Conservation (phyloP, 2,797 vertebrate genomes). For the Urocyon cinereoargenteus region DNA sequence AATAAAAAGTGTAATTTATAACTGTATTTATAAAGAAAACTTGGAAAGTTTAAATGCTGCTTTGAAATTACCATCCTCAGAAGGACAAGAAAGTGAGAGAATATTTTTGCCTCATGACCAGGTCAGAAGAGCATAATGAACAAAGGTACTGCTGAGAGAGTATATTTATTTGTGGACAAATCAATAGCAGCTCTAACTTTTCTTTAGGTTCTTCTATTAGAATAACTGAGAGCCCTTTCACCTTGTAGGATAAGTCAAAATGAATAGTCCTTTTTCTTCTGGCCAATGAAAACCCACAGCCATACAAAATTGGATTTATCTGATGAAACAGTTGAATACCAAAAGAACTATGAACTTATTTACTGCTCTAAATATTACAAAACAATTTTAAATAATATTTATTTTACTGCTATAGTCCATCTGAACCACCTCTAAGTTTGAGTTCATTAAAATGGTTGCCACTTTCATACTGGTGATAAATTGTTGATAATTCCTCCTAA, state of each 20-base stretch:
- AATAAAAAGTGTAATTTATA: not conserved
- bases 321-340: not conserved
- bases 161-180: not conserved
- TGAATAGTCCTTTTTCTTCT: not conserved
- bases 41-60: not conserved
- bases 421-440: not conserved
- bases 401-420: not conserved
- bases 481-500: not conserved
- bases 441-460: not conserved
- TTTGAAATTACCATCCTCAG: not conserved
- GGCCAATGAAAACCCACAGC: not conserved
- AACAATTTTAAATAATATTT: not conserved
- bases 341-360: not conserved
- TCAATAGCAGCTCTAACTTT: not conserved
- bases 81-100: not conserved
- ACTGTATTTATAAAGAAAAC: not conserved
- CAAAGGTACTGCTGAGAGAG: not conserved
- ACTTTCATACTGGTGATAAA: not conserved
- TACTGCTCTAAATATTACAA: not conserved
- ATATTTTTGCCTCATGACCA: not conserved
- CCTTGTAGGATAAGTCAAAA: not conserved
- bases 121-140: not conserved
- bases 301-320: not conserved
- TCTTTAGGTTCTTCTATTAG: not conserved
- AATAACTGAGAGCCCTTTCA: not conserved